phyloP scores from a whole-genome alignment of 2,797 vertebrate genomes.

The Pseudochromis fuscus region DNA sequence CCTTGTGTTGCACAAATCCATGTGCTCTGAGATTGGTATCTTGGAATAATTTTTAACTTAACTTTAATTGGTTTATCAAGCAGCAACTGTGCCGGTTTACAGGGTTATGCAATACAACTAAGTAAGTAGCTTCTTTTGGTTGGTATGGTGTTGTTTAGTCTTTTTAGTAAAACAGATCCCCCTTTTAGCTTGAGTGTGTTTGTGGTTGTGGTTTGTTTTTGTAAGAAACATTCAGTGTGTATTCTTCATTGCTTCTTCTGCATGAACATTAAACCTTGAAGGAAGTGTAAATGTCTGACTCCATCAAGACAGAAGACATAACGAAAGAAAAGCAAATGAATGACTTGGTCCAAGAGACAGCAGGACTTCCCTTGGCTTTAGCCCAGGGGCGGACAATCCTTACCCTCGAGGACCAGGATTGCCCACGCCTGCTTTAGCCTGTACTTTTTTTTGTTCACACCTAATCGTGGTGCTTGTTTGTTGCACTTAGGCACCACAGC shows the following conservation, averaged over 20 bases:
- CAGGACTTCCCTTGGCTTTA: neutral
- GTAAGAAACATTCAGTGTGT: neutral
- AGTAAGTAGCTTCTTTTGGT: neutral
- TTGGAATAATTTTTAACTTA: constrained; percentile 7
- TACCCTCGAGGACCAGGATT: no score
- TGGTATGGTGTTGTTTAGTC: neutral
- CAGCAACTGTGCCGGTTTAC: no score
- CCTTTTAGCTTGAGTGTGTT: neutral
- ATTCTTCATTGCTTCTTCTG: neutral
- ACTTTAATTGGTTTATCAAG: no score
- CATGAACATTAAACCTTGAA: neutral
- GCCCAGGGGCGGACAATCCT: no score
- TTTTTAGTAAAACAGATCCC: neutral
- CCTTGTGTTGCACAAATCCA: constrained; percentile 21
- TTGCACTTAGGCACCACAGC: constrained; percentile 11
- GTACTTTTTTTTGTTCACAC: constrained; percentile 13
- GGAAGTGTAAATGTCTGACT: constrained; percentile 4
- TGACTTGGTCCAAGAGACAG: neutral
- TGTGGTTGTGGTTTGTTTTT: neutral
- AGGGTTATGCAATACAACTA: neutral
- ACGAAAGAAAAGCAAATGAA: constrained; percentile 11
- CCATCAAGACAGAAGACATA: neutral
- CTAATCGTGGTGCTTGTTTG: neutral
- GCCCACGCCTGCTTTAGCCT: no score
- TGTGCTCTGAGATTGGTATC: constrained; percentile 21